Evolutionary conservation across 2,888 invertebrate species (phyloP).

Genomic region (Temnothorax ravouxi): DNA sequence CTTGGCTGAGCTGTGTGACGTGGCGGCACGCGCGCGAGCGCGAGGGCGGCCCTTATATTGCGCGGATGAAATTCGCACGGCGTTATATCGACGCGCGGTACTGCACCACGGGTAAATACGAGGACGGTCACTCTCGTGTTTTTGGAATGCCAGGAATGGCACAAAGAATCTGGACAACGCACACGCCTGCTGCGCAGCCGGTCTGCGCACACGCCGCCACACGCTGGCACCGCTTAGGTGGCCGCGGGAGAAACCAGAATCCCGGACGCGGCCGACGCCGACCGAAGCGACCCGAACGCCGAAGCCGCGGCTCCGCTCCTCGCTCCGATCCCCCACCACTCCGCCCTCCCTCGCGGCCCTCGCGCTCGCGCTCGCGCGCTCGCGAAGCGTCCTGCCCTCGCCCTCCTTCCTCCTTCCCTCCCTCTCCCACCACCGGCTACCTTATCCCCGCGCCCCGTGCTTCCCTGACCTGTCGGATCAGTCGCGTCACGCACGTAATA

Average conservation of each 20-base stretch:
- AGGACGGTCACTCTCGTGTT: constrained; percentile 87
- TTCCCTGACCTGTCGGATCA: constrained; percentile 67
- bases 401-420: constrained; percentile 32
- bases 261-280: constrained; percentile 76
- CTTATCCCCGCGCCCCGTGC: neutral
- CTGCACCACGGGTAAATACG: constrained; percentile 86
- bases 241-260: constrained; percentile 87
- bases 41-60: constrained; percentile 71
- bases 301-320: neutral
- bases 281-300: constrained; percentile 69
- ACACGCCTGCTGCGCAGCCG: constrained; percentile 93
- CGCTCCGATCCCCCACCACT: neutral
- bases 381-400: neutral
- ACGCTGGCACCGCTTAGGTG: constrained; percentile 90
- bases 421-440: constrained; percentile 46
- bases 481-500: constrained; percentile 79
- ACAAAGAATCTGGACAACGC: constrained; percentile 99
- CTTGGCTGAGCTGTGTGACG: constrained; percentile 87
- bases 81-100: constrained; percentile 79
- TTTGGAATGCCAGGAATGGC: constrained; percentile 98
- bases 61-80: constrained; percentile 84
- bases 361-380: no score
- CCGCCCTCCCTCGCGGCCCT: no score
- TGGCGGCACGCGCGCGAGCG: constrained; percentile 80
- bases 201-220: constrained; percentile 94